A percentile compares a stretch with the other conserved stretches of the same genome.
These are phyloP conservation scores for Chroicocephalus ridibundus DNA, from an alignment of 2,113 vertebrate genomes.

Conservation along the genomic window DNA sequence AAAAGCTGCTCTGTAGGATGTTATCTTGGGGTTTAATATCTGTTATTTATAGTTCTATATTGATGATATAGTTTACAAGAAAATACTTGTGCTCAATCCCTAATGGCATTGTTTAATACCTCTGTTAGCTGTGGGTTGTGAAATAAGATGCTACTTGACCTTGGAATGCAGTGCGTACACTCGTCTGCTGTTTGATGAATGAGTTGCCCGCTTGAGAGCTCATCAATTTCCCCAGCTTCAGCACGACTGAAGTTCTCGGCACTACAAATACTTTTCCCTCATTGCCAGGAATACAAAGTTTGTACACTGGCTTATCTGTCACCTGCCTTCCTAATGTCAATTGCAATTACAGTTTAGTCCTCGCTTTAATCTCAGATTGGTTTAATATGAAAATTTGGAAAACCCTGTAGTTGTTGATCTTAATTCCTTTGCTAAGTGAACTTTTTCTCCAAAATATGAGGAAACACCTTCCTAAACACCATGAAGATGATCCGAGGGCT, in stretches of 20 bases:
- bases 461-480: neutral
- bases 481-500: neutral
- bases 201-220: neutral
- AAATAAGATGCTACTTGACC: neutral
- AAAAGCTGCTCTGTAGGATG: neutral
- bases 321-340: neutral
- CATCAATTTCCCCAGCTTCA: neutral
- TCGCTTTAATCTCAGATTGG: neutral
- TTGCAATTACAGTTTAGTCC: neutral
- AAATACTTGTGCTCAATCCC: neutral
- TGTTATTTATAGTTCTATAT: neutral
- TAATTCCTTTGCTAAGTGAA: neutral
- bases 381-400: neutral
- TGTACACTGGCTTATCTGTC: neutral
- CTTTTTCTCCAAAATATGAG: neutral
- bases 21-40: neutral
- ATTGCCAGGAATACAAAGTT: neutral
- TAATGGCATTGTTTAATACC: neutral
- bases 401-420: neutral
- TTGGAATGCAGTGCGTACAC: neutral
- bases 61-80: neutral
- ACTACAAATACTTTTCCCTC: neutral
- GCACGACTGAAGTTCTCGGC: neutral
- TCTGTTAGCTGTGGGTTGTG: neutral
- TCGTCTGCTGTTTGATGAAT: neutral